phyloP scores from a whole-genome alignment of 2,797 vertebrate genomes.

The Trichosurus vulpecula region DNA sequence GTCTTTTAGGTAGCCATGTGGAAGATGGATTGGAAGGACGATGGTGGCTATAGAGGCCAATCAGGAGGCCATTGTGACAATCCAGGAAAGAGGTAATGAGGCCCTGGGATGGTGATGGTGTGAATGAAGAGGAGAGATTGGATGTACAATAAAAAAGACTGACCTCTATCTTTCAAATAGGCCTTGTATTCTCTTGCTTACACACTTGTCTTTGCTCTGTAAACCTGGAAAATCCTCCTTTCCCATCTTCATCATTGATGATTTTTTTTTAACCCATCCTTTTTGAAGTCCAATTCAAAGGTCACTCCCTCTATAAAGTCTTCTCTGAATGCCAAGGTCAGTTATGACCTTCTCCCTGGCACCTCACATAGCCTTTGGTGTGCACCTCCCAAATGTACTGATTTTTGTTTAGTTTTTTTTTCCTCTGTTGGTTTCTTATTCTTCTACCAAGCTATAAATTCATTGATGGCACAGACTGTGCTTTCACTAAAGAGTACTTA shows the following conservation, averaged over 20 bases:
- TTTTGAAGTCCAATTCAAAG: not conserved
- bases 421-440: too few species aligned
- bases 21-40: not conserved
- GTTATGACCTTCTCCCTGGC: too few species aligned
- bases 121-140: not conserved
- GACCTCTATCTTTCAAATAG: not conserved
- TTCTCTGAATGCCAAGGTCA: too few species aligned
- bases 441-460: too few species aligned
- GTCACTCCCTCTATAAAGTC: too few species aligned
- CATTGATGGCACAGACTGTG: not conserved
- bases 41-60: not conserved
- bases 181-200: not conserved
- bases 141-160: not conserved
- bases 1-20: not conserved
- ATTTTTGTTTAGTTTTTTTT: too few species aligned
- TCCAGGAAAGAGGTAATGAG: not conserved
- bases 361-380: too few species aligned
- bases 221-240: not conserved
- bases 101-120: not conserved
- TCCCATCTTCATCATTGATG: not conserved
- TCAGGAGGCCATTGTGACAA: not conserved
- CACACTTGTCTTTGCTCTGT: not conserved
- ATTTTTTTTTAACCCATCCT: not conserved
- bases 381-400: too few species aligned
- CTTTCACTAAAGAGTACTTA: too few species aligned